These are phyloP conservation scores for Muscicapa striata DNA, from an alignment of 2,797 vertebrate genomes.

Conservation along the genomic window DNA sequence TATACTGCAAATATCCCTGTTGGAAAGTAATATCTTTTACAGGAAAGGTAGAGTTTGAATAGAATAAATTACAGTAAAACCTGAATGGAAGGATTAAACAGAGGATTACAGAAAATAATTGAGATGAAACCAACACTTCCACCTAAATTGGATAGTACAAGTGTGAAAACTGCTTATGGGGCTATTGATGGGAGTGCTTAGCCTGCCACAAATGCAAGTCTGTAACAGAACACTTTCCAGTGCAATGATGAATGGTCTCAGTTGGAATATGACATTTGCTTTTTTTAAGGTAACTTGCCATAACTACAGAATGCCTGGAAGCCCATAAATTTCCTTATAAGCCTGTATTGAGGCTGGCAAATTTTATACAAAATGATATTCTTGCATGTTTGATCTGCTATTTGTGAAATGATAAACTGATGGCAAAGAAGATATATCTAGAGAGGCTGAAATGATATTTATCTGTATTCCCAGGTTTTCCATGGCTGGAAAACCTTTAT, in stretches of 20 bases:
- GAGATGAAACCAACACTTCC: constrained; percentile 48
- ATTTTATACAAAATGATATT: background rate
- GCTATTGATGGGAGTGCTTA: constrained; percentile 20
- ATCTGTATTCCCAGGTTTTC: background rate
- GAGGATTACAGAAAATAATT: constrained; percentile 65
- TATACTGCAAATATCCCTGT: background rate
- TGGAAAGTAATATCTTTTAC: background rate
- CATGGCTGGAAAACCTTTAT: background rate
- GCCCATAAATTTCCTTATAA: background rate
- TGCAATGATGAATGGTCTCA: background rate
- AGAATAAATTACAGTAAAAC: constrained; percentile 52
- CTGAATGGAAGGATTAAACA: constrained; percentile 55
- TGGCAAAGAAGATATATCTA: fast-evolving
- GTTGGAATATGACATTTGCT: background rate
- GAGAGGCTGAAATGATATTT: background rate
- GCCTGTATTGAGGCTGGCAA: background rate
- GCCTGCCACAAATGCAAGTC: background rate
- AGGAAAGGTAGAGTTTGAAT: constrained; percentile 36
- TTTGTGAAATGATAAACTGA: background rate
- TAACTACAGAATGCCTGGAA: background rate
- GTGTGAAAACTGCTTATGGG: constrained; percentile 60
- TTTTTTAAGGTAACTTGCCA: background rate
- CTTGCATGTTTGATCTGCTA: background rate
- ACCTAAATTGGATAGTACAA: constrained; percentile 61
- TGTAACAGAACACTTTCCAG: background rate